A percentile compares a stretch with the other conserved stretches of the same genome.
These are phyloP conservation scores for Microtus oregoni DNA, from an alignment of 2,113 vertebrate species.

Conservation along the genomic window DNA sequence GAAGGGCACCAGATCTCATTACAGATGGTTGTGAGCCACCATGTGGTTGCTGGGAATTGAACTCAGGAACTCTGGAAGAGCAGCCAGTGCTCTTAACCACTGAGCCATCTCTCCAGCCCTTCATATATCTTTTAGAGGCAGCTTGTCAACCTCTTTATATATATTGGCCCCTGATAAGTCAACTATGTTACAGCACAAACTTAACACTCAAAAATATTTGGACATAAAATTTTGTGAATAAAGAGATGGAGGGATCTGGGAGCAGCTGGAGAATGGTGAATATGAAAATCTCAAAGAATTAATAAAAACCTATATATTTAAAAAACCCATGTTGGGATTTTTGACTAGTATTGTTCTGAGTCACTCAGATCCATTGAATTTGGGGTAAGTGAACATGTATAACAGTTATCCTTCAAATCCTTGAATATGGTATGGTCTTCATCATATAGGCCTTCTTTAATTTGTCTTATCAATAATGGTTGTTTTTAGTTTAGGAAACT, in stretches of 20 bases:
- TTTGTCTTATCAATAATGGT: conserved; percentile 47
- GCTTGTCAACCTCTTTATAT: conserved; percentile 38
- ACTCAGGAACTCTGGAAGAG: too few relatives aligned
- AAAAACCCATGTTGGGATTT: background rate
- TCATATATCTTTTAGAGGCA: conserved; percentile 39
- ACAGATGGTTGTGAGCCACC: too few relatives aligned
- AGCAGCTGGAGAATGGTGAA: background rate
- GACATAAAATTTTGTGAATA: background rate
- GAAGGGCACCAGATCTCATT: too few relatives aligned
- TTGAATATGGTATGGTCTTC: conserved; percentile 37
- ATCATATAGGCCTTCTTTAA: background rate
- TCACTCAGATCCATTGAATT: background rate
- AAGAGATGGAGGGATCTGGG: background rate
- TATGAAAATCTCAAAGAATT: background rate
- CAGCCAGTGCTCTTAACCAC: too few relatives aligned
- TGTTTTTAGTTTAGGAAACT: conserved; percentile 11
- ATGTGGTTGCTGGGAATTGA: too few relatives aligned
- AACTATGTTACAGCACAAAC: background rate
- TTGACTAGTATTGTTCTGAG: conserved; percentile 48
- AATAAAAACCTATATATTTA: background rate
- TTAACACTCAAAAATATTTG: background rate
- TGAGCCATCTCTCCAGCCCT: background rate
- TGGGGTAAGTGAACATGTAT: background rate
- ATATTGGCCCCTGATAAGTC: background rate
- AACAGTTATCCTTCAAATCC: background rate